Evolutionary conservation across 2,888 invertebrate species (phyloP).

Genomic region (Orthosia incerta): DNA sequence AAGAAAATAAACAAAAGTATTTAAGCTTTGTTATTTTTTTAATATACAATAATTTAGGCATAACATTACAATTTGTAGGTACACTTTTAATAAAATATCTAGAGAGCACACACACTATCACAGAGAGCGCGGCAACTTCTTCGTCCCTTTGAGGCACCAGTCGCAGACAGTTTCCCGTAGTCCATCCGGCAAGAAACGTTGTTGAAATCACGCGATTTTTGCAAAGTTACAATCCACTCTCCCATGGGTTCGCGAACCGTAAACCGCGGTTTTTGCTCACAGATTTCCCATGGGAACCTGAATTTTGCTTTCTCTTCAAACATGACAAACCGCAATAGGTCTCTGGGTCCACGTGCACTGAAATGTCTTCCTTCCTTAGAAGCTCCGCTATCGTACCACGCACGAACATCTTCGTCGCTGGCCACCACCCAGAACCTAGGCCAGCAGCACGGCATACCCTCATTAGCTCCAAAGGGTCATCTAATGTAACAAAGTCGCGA

Average conservation of each 20-base stretch:
- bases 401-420: slow-evolving; percentile 92
- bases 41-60: slow-evolving; percentile 71
- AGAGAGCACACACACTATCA: slow-evolving; percentile 74
- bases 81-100: slow-evolving; percentile 81
- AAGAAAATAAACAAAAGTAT: slow-evolving; percentile 35
- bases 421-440: slow-evolving; percentile 92
- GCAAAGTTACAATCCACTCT: slow-evolving; percentile 94
- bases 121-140: slow-evolving; percentile 89
- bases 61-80: slow-evolving; percentile 73
- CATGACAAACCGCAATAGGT: slow-evolving; percentile 93
- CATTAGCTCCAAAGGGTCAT: slow-evolving; percentile 94
- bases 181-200: slow-evolving; percentile 95
- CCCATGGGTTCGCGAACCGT: slow-evolving; percentile 94
- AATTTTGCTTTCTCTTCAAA: slow-evolving; percentile 93
- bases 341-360: slow-evolving; percentile 94
- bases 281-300: slow-evolving; percentile 93
- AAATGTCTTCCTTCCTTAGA: slow-evolving; percentile 92
- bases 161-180: slow-evolving; percentile 90
- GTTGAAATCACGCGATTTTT: slow-evolving; percentile 94
- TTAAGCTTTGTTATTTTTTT: slow-evolving; percentile 66
- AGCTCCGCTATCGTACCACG: slow-evolving; percentile 93
- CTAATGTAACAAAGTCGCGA: slow-evolving; percentile 94
- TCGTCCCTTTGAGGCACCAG: slow-evolving; percentile 93
- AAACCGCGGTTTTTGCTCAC: slow-evolving; percentile 94
- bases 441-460: slow-evolving; percentile 93